Conservation (phyloP, 2,113 vertebrate genomes). For the Myiozetetes cayanensis region DNA sequence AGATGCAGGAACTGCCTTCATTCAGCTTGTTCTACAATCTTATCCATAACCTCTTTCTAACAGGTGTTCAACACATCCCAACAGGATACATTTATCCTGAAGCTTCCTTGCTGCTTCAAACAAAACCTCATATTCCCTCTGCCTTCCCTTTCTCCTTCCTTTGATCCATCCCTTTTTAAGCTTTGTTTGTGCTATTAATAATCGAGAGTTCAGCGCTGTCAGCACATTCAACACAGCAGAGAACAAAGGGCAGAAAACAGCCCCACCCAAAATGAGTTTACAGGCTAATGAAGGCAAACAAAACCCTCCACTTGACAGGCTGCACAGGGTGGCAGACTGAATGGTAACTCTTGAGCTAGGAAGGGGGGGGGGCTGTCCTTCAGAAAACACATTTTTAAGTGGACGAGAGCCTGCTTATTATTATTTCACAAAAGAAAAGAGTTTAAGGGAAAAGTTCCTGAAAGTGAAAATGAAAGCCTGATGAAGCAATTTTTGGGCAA, state of each 20-base stretch:
- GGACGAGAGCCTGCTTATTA: not conserved
- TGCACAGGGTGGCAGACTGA: not conserved
- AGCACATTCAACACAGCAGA: constrained; percentile 48
- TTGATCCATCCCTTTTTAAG: constrained; percentile 39
- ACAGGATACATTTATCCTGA: not conserved
- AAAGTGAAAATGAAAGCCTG: constrained; percentile 36
- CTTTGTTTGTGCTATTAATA: constrained; percentile 63
- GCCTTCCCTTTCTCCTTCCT: constrained; percentile 50
- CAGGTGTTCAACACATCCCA: constrained; percentile 46
- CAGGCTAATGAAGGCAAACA: constrained; percentile 64
- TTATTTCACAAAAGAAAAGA: not conserved
- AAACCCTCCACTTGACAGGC: constrained; percentile 41
- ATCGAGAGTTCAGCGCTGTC: constrained; percentile 49
- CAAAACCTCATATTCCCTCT: constrained; percentile 26
- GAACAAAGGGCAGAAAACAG: constrained; percentile 66
- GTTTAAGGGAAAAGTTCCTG: constrained; percentile 11
- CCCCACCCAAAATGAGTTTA: constrained; percentile 62
- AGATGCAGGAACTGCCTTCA: not conserved
- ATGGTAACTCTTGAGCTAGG: not conserved
- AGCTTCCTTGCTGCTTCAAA: constrained; percentile 34
- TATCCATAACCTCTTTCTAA: not conserved
- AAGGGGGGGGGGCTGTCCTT: not conserved
- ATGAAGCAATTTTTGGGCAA: constrained; percentile 20
- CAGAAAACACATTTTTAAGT: not conserved
- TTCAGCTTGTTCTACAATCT: not conserved